Percentiles rank a stretch among this genome's conserved stretches.
phyloP scores from a whole-genome alignment of 2,113 vertebrate species.

The Osmerus mordax region DNA sequence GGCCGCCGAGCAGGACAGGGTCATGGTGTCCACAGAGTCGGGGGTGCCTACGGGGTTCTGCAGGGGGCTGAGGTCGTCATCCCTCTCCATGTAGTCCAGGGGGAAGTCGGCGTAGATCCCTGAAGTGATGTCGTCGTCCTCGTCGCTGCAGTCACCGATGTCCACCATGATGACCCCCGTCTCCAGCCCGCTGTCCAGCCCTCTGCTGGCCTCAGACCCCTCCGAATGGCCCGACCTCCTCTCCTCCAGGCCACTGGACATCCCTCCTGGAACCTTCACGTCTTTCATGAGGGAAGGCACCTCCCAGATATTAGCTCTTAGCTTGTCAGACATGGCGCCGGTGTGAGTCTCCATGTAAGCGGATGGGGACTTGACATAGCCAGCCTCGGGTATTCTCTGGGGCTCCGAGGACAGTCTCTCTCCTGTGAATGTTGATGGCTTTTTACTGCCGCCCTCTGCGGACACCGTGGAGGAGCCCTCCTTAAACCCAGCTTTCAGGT shows the following conservation, averaged over 20 bases:
- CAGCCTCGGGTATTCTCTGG: constrained; percentile 48
- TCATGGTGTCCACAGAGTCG: constrained; percentile 75
- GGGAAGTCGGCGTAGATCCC: constrained; percentile 78
- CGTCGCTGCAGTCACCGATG: constrained; percentile 71
- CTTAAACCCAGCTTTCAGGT: constrained; percentile 27
- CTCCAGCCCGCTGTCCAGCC: constrained; percentile 40
- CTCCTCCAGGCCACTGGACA: constrained; percentile 24
- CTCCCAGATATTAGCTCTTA: constrained; percentile 46
- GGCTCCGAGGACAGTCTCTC: constrained; percentile 52
- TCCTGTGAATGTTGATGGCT: constrained; percentile 29
- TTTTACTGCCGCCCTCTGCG: constrained; percentile 35
- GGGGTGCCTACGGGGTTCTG: constrained; percentile 77
- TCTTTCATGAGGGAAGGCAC: constrained; percentile 24
- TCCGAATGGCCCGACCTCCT: constrained; percentile 50
- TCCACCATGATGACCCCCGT: constrained; percentile 62
- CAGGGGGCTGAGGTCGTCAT: constrained; percentile 38
- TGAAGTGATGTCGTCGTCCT: constrained; percentile 67
- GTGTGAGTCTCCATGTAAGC: constrained; percentile 41
- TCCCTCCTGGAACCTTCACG: constrained; percentile 28
- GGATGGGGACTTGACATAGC: constrained; percentile 42
- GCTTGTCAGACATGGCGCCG: constrained; percentile 36
- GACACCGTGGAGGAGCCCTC: constrained; percentile 23
- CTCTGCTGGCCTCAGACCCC: constrained; percentile 42
- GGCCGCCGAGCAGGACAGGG: constrained; percentile 73
- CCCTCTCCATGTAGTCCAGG: constrained; percentile 64